A percentile compares a stretch with the other conserved stretches of the same genome.
These are phyloP conservation scores for Actinemys pallida DNA, from an alignment of 2,113 vertebrate species.

Conservation along the genomic window DNA sequence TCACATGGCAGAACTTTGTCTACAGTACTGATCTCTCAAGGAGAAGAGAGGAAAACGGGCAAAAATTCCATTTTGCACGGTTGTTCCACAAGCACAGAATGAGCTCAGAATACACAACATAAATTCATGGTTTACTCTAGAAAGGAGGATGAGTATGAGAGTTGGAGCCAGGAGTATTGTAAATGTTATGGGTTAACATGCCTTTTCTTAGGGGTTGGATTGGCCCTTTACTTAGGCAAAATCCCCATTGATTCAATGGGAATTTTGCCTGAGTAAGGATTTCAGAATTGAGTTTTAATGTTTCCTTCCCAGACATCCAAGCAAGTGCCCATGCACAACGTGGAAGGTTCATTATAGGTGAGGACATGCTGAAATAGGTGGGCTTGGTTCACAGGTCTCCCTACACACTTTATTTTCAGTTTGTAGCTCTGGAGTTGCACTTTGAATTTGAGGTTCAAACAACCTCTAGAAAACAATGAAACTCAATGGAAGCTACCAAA, in stretches of 20 bases:
- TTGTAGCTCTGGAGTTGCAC: neutral
- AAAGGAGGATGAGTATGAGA: neutral
- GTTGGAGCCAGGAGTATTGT: neutral
- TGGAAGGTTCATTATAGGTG: neutral
- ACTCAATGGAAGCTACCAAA: rapidly evolving
- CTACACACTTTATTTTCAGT: neutral
- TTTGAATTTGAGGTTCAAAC: neutral
- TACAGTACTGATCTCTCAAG: neutral
- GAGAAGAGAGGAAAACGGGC: neutral
- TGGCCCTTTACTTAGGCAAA: neutral
- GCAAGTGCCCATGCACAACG: neutral
- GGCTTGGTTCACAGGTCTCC: neutral
- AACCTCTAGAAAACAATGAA: neutral
- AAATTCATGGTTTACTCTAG: neutral
- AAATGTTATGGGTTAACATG: neutral
- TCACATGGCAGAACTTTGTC: neutral
- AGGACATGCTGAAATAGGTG: neutral
- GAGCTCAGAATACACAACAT: neutral
- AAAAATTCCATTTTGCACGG: neutral
- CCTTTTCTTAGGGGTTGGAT: rapidly evolving
- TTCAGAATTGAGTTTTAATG: neutral
- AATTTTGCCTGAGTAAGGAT: neutral
- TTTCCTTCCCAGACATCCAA: neutral
- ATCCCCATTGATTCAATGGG: neutral
- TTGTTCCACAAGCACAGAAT: neutral